A percentile compares a stretch with the other conserved stretches of the same genome.
Evolutionary conservation across 2,797 vertebrate species (phyloP).

Genomic region (Epinephelus malabaricus): DNA sequence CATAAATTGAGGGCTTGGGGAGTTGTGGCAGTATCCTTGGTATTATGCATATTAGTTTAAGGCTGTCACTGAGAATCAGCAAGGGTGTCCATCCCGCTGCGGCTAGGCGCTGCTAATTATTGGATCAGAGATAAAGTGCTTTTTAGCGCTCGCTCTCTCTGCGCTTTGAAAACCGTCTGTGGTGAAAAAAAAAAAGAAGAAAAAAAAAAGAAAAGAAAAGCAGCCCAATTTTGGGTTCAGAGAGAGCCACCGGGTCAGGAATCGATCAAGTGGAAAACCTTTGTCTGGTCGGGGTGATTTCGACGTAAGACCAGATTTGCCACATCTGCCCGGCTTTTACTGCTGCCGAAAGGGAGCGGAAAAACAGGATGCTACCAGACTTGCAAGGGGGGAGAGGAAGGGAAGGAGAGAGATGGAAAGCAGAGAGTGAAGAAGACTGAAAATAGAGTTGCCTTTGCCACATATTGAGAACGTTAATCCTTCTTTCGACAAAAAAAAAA

Average conservation of each 20-base stretch:
- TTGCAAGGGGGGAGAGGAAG: constrained; percentile 52
- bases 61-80: constrained; percentile 88
- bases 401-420: constrained; percentile 28
- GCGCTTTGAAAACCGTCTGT: constrained; percentile 70
- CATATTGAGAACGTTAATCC: constrained; percentile 62
- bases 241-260: constrained; percentile 79
- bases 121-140: constrained; percentile 86
- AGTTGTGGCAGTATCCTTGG: constrained; percentile 83
- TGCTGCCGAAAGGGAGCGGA: constrained; percentile 72
- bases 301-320: constrained; percentile 82
- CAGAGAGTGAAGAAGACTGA: constrained; percentile 36
- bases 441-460: constrained; percentile 61
- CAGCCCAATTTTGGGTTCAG: constrained; percentile 68
- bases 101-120: constrained; percentile 87
- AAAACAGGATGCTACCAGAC: constrained; percentile 81
- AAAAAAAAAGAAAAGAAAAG: constrained; percentile 50
- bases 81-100: constrained; percentile 83
- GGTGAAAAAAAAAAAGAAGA: constrained; percentile 35
- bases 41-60: constrained; percentile 90
- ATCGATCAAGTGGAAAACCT: constrained; percentile 86
- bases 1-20: constrained; percentile 88
- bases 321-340: constrained; percentile 81
- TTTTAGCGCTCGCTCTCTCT: constrained; percentile 71
- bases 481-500: constrained; percentile 6
- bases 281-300: constrained; percentile 80